These are phyloP conservation scores for Anguilla marmorata DNA, from an alignment of 2,797 vertebrate species.

Conservation along the genomic window DNA sequence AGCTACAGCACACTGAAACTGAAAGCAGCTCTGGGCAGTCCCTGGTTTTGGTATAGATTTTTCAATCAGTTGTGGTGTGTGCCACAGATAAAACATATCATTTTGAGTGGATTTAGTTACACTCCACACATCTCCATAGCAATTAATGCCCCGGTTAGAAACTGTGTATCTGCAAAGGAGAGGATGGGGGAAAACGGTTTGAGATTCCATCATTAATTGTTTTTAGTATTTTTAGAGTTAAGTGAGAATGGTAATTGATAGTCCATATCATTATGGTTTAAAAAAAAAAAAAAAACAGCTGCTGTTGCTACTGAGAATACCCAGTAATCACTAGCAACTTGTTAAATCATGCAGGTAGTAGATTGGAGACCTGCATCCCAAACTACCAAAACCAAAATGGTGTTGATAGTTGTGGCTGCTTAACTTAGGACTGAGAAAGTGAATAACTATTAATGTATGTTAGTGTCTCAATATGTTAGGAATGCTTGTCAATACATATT, in stretches of 20 bases:
- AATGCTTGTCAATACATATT: background rate
- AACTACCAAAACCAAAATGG: background rate
- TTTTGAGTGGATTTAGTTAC: background rate
- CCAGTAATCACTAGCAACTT: background rate
- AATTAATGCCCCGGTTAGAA: background rate
- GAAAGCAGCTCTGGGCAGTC: background rate
- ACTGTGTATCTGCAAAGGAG: background rate
- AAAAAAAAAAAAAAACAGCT: background rate
- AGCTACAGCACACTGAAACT: background rate
- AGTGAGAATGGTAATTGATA: background rate
- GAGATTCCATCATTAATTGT: background rate
- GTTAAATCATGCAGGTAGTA: background rate
- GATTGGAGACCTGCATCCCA: background rate
- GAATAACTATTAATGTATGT: background rate
- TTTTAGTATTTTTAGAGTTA: background rate
- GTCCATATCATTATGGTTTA: background rate
- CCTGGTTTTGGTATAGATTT: conserved; percentile 4
- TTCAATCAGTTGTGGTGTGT: conserved; percentile 16
- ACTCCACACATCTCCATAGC: background rate
- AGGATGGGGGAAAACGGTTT: background rate
- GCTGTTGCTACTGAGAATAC: background rate
- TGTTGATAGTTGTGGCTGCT: background rate
- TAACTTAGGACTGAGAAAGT: background rate
- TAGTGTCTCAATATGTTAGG: background rate
- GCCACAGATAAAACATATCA: conserved; percentile 2